Evolutionary conservation across 2,797 vertebrate genomes (phyloP), one percentile per base, ranked within the genome.

Genomic region (Jordanella pulchra): DNA sequence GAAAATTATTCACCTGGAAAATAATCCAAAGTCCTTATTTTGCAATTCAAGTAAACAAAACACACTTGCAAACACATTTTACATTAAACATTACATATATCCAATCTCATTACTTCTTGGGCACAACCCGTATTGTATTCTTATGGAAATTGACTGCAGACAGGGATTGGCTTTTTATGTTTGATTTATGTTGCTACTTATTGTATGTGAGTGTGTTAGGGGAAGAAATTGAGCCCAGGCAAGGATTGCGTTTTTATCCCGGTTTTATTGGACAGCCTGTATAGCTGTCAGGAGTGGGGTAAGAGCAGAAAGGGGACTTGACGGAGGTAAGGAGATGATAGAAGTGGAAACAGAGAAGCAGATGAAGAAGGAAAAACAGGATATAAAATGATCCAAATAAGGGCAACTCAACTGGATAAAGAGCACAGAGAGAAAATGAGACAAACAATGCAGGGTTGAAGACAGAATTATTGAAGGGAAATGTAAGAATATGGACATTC

Each of bases 81-180:
- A 75, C 79, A 86, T 82, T 64, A 75, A 63, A 78, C 55, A 76
- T 79, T 73, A 81, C 73, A 84, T 83, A 79, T 82, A 80, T 85
- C 73, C 84, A 88, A 69, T 78, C 67, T 73, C 83, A 83, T 84
- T 83, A 83, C 68, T 45, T 76, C 80, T 58, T 44, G 23, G 32
- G 65, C 67, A 79, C 78, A 77, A 78, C 83, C 87, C 77, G 76
- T 39, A 73, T 80, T 82, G 84, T 85, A 83, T 90, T 86, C 93
- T 92, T 90, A 92, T 93, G 89, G 92, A 93, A 92, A 94, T 91
- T 91, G 88, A 91, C 92, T 93, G 77, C 84, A 90, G 87, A 91
- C 86, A 84, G 76, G 80, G 69, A 90, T 86, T 81, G 86, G 81
- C 85, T 85, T 91, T 89, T 91, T 86, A 89, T 84, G 76, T 85